These are phyloP conservation scores for Trichogramma dendrolimi DNA, from an alignment of 2,888 invertebrate species.

Conservation along the genomic window DNA sequence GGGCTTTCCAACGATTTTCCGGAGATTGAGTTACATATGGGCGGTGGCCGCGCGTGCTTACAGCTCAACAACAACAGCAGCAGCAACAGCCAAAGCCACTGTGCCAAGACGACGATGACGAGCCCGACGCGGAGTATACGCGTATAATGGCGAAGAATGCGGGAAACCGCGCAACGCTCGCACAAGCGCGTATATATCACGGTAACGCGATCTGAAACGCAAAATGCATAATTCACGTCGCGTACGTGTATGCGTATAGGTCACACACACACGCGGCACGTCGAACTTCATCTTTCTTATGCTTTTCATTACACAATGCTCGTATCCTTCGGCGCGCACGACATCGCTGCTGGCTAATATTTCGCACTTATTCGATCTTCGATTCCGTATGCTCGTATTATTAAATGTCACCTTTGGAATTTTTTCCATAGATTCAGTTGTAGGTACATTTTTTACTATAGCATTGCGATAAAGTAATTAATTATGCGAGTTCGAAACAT, in stretches of 20 bases:
- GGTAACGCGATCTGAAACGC: conserved; percentile 40
- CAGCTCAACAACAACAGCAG: too few relatives aligned
- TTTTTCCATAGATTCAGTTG: too few relatives aligned
- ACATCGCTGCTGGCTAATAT: not conserved
- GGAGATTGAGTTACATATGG: conserved; percentile 37
- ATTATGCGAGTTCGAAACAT: too few relatives aligned
- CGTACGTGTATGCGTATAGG: conserved; percentile 4
- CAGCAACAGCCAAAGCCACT: too few relatives aligned
- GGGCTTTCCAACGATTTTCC: conserved; percentile 28
- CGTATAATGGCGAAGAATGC: conserved; percentile 26
- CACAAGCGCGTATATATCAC: conserved; percentile 7
- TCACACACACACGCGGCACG: conserved; percentile 2
- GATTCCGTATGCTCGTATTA: too few relatives aligned
- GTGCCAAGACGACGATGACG: too few relatives aligned
- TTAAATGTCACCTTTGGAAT: too few relatives aligned
- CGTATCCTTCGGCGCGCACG: not conserved
- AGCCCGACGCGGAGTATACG: too few relatives aligned
- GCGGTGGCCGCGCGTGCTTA: conserved; percentile 3
- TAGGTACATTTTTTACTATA: too few relatives aligned
- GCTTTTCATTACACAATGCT: too few relatives aligned
- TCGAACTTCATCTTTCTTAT: not conserved
- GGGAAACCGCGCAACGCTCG: conserved; percentile 36
- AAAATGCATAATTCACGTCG: conserved; percentile 25
- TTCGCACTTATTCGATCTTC: too few relatives aligned
- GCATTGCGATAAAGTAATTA: too few relatives aligned